phyloP scores from a whole-genome alignment of 1,140 invertebrate genomes.

The Trichoplusia ni region DNA sequence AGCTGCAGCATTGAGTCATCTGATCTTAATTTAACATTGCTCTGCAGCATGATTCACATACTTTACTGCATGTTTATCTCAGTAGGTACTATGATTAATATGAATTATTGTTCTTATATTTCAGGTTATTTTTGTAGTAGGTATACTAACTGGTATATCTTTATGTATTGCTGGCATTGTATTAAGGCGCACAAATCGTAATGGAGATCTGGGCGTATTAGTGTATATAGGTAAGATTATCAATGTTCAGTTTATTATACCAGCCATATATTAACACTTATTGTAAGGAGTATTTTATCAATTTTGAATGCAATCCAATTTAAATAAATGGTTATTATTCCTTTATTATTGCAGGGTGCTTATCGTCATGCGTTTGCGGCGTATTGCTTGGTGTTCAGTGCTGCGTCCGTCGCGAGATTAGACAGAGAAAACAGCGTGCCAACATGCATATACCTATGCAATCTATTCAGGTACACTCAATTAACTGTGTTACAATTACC shows the following conservation, averaged over 20 bases:
- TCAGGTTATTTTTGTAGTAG: constrained; percentile 84
- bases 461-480: constrained; percentile 74
- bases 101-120: constrained; percentile 48
- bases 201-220: constrained; percentile 83
- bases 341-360: constrained; percentile 73
- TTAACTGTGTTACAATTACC: too few species aligned
- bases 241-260: not conserved
- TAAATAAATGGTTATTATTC: too few species aligned
- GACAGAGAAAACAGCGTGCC: constrained; percentile 74
- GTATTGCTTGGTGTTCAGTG: constrained; percentile 84
- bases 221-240: constrained; percentile 83
- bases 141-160: constrained; percentile 84
- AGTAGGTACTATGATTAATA: too few species aligned
- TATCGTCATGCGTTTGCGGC: constrained; percentile 83
- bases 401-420: constrained; percentile 82
- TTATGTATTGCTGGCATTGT: constrained; percentile 84
- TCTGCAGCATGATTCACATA: too few species aligned
- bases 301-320: too few species aligned
- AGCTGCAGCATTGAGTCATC: too few species aligned
- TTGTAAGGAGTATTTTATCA: constrained; percentile 12
- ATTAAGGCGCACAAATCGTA: constrained; percentile 81
- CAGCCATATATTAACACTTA: not conserved
- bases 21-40: too few species aligned
- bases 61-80: too few species aligned
- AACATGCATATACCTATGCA: constrained; percentile 77